Evolutionary conservation across 2,113 vertebrate species (phyloP).

Genomic region (Maccullochella peelii): DNA sequence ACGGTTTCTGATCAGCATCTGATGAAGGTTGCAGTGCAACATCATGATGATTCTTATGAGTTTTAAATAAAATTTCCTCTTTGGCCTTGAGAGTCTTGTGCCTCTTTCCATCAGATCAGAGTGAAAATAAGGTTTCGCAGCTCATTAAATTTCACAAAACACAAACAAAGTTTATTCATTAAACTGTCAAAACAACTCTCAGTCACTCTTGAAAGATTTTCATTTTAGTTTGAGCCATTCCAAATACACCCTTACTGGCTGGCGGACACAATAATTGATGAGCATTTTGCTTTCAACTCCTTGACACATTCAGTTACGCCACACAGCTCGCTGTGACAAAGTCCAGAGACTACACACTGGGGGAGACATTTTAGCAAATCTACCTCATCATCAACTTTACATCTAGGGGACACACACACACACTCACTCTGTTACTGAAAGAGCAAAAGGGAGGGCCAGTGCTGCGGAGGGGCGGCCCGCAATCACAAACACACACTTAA

Average conservation of each 20-base stretch:
- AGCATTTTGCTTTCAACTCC: conserved; percentile 16
- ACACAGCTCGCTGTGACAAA: conserved; percentile 6
- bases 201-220: conserved; percentile 23
- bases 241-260: neutral
- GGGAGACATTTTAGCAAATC: conserved; percentile 9
- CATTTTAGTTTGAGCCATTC: conserved; percentile 10
- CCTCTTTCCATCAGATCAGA: conserved; percentile 36
- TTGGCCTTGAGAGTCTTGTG: neutral
- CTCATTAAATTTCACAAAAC: conserved; percentile 45
- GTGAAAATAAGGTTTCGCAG: conserved; percentile 46
- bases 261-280: conserved; percentile 18
- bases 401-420: conserved; percentile 16
- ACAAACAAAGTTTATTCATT: conserved; percentile 43
- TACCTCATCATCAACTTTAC: conserved; percentile 9
- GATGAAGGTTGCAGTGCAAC: neutral
- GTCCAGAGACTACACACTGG: neutral
- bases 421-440: conserved; percentile 58
- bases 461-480: conserved; percentile 40
- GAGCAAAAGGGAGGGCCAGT: conserved; percentile 26
- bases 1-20: conserved; percentile 22
- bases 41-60: conserved; percentile 23
- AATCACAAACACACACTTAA: conserved; percentile 24
- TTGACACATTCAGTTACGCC: conserved; percentile 6
- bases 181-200: conserved; percentile 62
- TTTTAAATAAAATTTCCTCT: conserved; percentile 19